Conservation (phyloP, 2,797 vertebrate species). For the Esox masquinongy region DNA sequence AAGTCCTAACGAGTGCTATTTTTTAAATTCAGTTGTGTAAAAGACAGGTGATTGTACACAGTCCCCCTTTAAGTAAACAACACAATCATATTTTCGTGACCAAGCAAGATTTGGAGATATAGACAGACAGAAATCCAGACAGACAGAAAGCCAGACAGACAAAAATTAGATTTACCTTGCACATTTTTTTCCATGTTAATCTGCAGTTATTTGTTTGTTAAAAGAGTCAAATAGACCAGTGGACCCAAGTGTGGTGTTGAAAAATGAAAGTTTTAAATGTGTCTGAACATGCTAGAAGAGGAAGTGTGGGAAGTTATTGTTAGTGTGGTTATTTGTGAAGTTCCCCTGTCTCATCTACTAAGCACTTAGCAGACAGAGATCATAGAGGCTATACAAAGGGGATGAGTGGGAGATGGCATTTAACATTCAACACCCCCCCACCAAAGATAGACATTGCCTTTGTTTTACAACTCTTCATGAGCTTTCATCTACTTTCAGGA, state of each 20-base stretch:
- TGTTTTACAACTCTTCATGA: background rate
- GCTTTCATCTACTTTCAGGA: background rate
- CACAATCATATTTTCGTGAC: too few relatives aligned
- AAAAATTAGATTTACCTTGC: slow-evolving; percentile 62
- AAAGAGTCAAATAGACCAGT: background rate
- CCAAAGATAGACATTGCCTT: background rate
- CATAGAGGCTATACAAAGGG: background rate
- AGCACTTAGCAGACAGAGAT: background rate
- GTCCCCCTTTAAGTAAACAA: too few relatives aligned
- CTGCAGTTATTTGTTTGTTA: background rate
- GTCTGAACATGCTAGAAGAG: slow-evolving; percentile 56
- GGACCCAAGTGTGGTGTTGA: background rate
- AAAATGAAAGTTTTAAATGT: slow-evolving; percentile 11
- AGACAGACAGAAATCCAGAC: background rate
- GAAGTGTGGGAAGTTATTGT: slow-evolving; percentile 62
- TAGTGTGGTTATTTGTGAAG: slow-evolving; percentile 25
- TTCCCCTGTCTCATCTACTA: slow-evolving; percentile 33
- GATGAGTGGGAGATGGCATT: background rate
- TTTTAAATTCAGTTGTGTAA: too few relatives aligned
- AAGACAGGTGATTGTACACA: too few relatives aligned
- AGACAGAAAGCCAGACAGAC: background rate
- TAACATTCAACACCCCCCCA: background rate
- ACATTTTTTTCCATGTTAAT: slow-evolving; percentile 53
- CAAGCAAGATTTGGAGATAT: too few relatives aligned
- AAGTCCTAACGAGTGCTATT: too few relatives aligned